Evolutionary conservation across 2,113 vertebrate genomes (phyloP).

Genomic region (Nesoenas mayeri): DNA sequence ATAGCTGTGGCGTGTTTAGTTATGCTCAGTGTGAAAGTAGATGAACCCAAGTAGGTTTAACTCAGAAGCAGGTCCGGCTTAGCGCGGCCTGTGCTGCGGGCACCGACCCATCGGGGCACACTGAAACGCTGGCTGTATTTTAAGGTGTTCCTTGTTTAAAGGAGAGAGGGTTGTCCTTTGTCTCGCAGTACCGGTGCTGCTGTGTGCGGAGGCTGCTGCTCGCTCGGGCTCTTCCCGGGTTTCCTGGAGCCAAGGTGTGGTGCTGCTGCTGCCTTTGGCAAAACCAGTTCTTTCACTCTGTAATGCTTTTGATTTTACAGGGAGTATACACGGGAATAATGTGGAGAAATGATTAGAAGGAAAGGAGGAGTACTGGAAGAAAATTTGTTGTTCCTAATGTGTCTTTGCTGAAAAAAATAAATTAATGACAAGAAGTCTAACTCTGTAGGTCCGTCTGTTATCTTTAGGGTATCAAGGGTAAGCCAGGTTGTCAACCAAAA

Average conservation of each 20-base stretch:
- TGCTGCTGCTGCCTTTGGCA: conserved; percentile 48
- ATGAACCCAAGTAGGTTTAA: rapidly evolving
- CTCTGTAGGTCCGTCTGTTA: not conserved
- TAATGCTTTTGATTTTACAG: not conserved
- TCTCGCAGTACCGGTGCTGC: not conserved
- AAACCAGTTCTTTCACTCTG: conserved; percentile 41
- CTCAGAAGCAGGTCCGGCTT: not conserved
- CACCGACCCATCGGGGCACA: not conserved
- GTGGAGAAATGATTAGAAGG: not conserved
- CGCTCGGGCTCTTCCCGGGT: not conserved
- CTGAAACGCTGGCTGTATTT: not conserved
- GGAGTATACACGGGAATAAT: not conserved
- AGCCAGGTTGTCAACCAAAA: not conserved
- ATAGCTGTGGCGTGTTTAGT: not conserved
- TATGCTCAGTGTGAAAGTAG: not conserved
- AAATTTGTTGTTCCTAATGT: not conserved
- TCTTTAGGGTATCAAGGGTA: not conserved
- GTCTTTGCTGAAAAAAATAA: not conserved
- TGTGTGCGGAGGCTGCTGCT: not conserved
- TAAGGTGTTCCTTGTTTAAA: not conserved
- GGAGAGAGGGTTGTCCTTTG: not conserved
- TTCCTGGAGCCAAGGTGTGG: conserved; percentile 51
- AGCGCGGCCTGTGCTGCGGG: not conserved
- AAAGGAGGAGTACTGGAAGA: not conserved
- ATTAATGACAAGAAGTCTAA: not conserved